Conservation (phyloP, 2,888 invertebrate genomes). For the Scaptomyza cyrtandrae region DNA sequence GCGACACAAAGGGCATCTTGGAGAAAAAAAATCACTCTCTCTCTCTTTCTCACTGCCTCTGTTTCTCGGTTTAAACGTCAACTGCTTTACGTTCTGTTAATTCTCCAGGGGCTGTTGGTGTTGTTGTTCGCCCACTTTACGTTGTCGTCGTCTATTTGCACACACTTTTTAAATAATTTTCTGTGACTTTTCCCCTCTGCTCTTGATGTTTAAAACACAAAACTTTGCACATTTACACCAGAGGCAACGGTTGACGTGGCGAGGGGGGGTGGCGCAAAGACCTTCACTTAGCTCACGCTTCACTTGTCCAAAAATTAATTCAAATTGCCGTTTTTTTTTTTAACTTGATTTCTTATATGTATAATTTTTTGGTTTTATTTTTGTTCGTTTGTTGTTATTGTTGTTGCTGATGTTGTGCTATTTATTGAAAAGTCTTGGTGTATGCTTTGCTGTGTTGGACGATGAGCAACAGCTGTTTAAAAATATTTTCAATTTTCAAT, state of each 20-base stretch:
- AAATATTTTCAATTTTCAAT: constrained; percentile 73
- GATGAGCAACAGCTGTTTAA: constrained; percentile 79
- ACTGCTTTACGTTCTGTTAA: constrained; percentile 58
- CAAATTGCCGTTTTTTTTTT: constrained; percentile 39
- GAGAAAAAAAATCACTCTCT: neutral
- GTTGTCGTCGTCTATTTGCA: constrained; percentile 67
- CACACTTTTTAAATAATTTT: constrained; percentile 78
- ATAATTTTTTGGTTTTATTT: constrained; percentile 37
- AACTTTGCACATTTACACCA: constrained; percentile 79
- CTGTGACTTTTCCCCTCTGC: constrained; percentile 43
- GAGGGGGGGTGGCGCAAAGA: constrained; percentile 14
- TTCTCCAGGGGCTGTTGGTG: constrained; percentile 59
- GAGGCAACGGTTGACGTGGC: constrained; percentile 15
- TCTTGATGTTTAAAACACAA: constrained; percentile 71
- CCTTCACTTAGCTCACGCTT: constrained; percentile 52
- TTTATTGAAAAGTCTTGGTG: constrained; percentile 56
- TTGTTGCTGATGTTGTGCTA: constrained; percentile 45
- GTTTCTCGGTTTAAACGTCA: constrained; percentile 5
- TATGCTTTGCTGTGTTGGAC: constrained; percentile 52
- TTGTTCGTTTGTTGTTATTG: constrained; percentile 39
- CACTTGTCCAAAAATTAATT: constrained; percentile 73
- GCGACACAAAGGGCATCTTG: constrained; percentile 83
- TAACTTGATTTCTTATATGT: constrained; percentile 25
- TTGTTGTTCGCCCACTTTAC: constrained; percentile 34
- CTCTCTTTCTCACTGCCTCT: neutral